phyloP scores from a whole-genome alignment of 2,888 invertebrate species.

The Drosophila pseudotalamancana region DNA sequence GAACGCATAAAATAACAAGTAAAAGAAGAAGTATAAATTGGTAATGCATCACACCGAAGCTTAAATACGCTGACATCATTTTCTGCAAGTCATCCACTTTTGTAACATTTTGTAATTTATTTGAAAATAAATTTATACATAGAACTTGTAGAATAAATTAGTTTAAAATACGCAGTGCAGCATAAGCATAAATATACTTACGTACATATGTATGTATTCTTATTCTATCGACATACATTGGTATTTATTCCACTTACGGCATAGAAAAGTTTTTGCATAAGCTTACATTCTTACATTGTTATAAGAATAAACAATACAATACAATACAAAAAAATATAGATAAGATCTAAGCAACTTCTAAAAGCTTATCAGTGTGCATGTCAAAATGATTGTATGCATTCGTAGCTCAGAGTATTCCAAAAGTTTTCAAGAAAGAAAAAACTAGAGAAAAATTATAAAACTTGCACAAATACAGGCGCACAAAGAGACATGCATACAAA shows the following conservation, averaged over 20 bases:
- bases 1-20: slow-evolving; percentile 65
- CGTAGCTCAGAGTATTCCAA: slow-evolving; percentile 21
- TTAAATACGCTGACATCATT: slow-evolving; percentile 24
- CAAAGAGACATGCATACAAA: slow-evolving; percentile 7
- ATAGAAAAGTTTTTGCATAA: not conserved
- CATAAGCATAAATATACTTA: not conserved
- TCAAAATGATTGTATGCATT: slow-evolving; percentile 29
- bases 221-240: not conserved
- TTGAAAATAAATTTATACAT: too few relatives aligned
- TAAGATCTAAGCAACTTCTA: slow-evolving; percentile 33
- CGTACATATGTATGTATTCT: not conserved
- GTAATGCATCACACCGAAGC: slow-evolving; percentile 17
- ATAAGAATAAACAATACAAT: not conserved
- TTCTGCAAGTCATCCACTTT: too few relatives aligned
- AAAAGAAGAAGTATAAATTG: slow-evolving; percentile 30
- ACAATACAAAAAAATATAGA: slow-evolving; percentile 7
- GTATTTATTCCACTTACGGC: not conserved
- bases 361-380: slow-evolving; percentile 38
- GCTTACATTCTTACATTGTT: not conserved
- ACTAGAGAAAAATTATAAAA: slow-evolving; percentile 62
- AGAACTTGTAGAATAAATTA: too few relatives aligned
- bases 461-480: slow-evolving; percentile 34
- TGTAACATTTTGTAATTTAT: too few relatives aligned
- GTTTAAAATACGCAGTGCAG: too few relatives aligned
- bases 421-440: slow-evolving; percentile 24